A percentile compares a stretch with the other conserved stretches of the same genome.
Evolutionary conservation across 2,888 invertebrate genomes (phyloP).

Genomic region (Cremastinae sp.): DNA sequence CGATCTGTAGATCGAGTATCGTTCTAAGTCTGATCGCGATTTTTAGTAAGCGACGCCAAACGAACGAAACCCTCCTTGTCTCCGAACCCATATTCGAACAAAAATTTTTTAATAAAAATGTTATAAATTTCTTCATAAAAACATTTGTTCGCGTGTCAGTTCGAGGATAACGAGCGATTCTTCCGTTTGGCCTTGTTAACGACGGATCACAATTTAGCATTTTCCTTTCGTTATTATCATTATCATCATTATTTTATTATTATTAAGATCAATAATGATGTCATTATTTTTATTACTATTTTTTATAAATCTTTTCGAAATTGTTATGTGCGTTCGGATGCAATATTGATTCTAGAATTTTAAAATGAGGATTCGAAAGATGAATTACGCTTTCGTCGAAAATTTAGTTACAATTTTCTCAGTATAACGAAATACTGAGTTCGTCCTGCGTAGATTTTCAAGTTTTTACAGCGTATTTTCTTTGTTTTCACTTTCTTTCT

Average conservation of each 20-base stretch:
- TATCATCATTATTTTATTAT: neutral
- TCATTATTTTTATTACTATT: slow-evolving; percentile 23
- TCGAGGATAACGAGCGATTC: too few species aligned
- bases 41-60: slow-evolving; percentile 39
- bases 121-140: too few species aligned
- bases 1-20: slow-evolving; percentile 85
- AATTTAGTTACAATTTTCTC: slow-evolving; percentile 64
- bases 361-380: slow-evolving; percentile 47
- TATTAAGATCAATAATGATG: too few species aligned
- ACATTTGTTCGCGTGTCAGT: too few species aligned
- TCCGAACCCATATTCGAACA: neutral
- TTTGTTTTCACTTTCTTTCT: too few species aligned
- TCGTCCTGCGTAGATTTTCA: too few species aligned
- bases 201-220: slow-evolving; percentile 61
- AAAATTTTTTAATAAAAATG: too few species aligned
- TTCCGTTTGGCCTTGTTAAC: slow-evolving; percentile 32
- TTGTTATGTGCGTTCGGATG: slow-evolving; percentile 64
- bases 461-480: too few species aligned
- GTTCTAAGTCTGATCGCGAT: slow-evolving; percentile 58
- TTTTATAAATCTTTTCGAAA: slow-evolving; percentile 63
- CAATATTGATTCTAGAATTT: slow-evolving; percentile 60
- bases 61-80: slow-evolving; percentile 7
- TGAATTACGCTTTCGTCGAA: slow-evolving; percentile 60
- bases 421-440: too few species aligned
- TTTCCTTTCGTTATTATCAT: slow-evolving; percentile 42